A percentile compares a stretch with the other conserved stretches of the same genome.
Conservation (phyloP, 2,113 vertebrate genomes). For the Aspiorhynchus laticeps region DNA sequence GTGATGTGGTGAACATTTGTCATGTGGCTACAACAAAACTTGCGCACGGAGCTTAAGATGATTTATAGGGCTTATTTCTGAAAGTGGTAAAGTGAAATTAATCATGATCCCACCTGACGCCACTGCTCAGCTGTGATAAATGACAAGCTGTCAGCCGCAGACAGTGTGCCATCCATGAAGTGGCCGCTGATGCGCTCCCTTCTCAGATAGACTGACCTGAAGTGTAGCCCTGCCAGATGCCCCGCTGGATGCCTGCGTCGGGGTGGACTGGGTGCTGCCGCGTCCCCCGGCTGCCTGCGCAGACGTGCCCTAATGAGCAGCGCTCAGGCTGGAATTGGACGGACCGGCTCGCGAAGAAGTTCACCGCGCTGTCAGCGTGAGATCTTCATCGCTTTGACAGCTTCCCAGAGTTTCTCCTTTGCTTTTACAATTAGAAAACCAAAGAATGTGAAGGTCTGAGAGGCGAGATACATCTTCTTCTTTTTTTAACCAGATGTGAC, state of each 20-base stretch:
- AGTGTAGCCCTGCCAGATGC: slow-evolving; percentile 72
- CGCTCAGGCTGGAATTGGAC: slow-evolving; percentile 68
- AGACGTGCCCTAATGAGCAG: slow-evolving; percentile 68
- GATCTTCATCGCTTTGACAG: slow-evolving; percentile 52
- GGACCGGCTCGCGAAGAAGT: slow-evolving; percentile 37
- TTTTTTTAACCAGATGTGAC: not conserved
- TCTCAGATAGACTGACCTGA: slow-evolving; percentile 77
- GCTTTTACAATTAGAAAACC: slow-evolving; percentile 42
- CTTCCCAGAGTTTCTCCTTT: slow-evolving; percentile 27
- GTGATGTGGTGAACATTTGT: slow-evolving; percentile 76
- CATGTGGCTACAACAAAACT: slow-evolving; percentile 68
- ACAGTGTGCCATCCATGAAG: slow-evolving; percentile 80
- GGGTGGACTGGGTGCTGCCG: slow-evolving; percentile 53
- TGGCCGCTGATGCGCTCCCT: slow-evolving; percentile 64
- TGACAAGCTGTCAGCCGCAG: slow-evolving; percentile 79
- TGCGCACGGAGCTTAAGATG: slow-evolving; percentile 71
- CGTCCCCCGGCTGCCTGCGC: slow-evolving; percentile 57
- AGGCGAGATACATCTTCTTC: not conserved
- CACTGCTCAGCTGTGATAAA: slow-evolving; percentile 80
- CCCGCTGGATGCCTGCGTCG: slow-evolving; percentile 64
- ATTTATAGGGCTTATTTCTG: slow-evolving; percentile 86
- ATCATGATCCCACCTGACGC: slow-evolving; percentile 81
- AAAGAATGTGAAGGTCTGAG: slow-evolving; percentile 41
- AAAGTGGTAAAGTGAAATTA: slow-evolving; percentile 84
- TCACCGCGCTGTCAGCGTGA: slow-evolving; percentile 47